These are phyloP conservation scores for Scomberomorus guttatus DNA, from an alignment of 2,797 vertebrate genomes.

Conservation along the genomic window DNA sequence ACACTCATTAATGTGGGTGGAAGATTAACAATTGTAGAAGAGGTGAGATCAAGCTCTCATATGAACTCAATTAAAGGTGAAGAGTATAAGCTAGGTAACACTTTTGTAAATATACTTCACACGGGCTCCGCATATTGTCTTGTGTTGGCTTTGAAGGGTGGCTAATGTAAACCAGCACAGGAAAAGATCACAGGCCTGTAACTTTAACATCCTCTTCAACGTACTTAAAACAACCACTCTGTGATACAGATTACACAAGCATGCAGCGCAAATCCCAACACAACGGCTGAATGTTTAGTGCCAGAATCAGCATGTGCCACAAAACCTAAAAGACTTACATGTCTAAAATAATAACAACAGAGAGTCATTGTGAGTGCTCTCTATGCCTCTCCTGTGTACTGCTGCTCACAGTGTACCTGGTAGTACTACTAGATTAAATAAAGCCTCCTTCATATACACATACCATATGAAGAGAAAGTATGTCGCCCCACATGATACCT, in stretches of 20 bases:
- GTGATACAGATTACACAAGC: constrained; percentile 40
- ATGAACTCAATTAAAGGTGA: background rate
- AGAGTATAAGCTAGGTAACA: background rate
- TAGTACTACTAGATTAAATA: constrained; percentile 58
- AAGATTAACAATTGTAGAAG: constrained; percentile 11
- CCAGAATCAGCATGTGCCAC: background rate
- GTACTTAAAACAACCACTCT: constrained; percentile 18
- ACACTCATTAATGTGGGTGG: background rate
- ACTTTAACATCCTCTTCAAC: constrained; percentile 37
- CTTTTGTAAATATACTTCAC: background rate
- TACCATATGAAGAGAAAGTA: constrained; percentile 46
- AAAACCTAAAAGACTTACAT: background rate
- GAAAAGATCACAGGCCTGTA: background rate
- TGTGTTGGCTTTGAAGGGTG: background rate
- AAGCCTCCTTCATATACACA: constrained; percentile 52
- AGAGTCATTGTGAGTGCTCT: constrained; percentile 11
- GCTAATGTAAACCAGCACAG: background rate
- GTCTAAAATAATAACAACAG: constrained; percentile 11
- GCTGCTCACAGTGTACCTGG: constrained; percentile 22
- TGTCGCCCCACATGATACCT: constrained; percentile 19
- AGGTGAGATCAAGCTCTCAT: background rate
- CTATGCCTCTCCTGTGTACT: constrained; percentile 5
- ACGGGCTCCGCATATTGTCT: background rate
- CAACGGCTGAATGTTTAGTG: constrained; percentile 11
- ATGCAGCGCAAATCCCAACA: constrained; percentile 26